These are phyloP conservation scores for Cyclargus thomasi DNA, from an alignment of 1,140 invertebrate species.

Conservation along the genomic window DNA sequence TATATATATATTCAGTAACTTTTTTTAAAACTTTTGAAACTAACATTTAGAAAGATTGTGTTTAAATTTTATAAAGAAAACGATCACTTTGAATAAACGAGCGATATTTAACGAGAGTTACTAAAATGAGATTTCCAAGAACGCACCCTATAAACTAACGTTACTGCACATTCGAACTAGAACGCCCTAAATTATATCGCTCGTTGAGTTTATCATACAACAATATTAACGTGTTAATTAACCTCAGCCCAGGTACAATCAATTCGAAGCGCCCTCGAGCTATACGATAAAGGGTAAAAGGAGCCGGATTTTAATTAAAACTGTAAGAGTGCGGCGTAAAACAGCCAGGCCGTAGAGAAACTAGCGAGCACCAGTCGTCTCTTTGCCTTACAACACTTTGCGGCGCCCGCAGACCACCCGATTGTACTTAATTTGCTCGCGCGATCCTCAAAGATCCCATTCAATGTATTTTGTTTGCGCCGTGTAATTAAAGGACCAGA, in stretches of 20 bases:
- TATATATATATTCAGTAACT: no score
- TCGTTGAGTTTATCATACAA: slow-evolving; percentile 1
- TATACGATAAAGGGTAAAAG: slow-evolving; percentile 17
- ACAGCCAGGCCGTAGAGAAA: slow-evolving; percentile 26
- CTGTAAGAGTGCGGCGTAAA: slow-evolving; percentile 31
- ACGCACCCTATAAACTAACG: neutral
- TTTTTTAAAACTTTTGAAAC: no score
- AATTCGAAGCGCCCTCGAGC: neutral
- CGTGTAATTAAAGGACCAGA: slow-evolving; percentile 21
- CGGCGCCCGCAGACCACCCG: slow-evolving; percentile 23
- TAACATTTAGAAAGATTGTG: no score
- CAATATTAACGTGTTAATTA: neutral
- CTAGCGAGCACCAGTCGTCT: slow-evolving; percentile 26
- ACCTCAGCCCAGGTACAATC: slow-evolving; percentile 18
- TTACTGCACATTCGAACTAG: neutral
- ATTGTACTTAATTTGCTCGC: slow-evolving; percentile 33
- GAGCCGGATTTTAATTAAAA: slow-evolving; percentile 57
- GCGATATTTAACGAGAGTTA: no score
- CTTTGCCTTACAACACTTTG: slow-evolving; percentile 26
- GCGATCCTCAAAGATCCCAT: slow-evolving; percentile 25
- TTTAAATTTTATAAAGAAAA: no score
- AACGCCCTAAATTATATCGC: neutral
- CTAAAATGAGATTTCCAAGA: no score
- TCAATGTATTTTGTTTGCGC: slow-evolving; percentile 22
- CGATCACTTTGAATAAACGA: no score